These are phyloP conservation scores for Acronicta leporina DNA, from an alignment of 2,888 invertebrate species.

Conservation along the genomic window DNA sequence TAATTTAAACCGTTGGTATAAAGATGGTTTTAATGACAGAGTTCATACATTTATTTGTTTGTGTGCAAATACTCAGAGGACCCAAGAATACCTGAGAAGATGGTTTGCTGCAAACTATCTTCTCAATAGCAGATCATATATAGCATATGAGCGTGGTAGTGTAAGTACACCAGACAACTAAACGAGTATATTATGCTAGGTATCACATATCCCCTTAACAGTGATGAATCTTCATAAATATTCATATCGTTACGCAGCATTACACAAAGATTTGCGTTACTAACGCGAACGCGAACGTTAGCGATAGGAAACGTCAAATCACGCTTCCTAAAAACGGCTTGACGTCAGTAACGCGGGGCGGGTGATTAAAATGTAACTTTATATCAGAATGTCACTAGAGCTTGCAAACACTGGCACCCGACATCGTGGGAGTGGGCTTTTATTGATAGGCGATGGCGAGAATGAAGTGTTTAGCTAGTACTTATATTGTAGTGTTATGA, in stretches of 20 bases:
- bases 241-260: constrained; percentile 19
- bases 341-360: constrained; percentile 58
- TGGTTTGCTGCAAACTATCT: too few relatives aligned
- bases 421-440: constrained; percentile 14
- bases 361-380: constrained; percentile 74
- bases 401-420: constrained; percentile 60
- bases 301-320: constrained; percentile 34
- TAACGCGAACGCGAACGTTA: constrained; percentile 17
- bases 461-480: background rate
- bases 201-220: constrained; percentile 23
- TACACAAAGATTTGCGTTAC: constrained; percentile 31
- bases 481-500: too few relatives aligned
- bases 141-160: too few relatives aligned
- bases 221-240: constrained; percentile 45
- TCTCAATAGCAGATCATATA: too few relatives aligned
- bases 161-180: too few relatives aligned
- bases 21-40: too few relatives aligned
- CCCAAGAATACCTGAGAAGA: too few relatives aligned
- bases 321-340: constrained; percentile 52
- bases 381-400: constrained; percentile 63
- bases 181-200: background rate
- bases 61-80: too few relatives aligned
- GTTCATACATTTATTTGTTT: too few relatives aligned
- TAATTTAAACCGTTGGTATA: too few relatives aligned
- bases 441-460: constrained; percentile 44